phyloP scores from a whole-genome alignment of 1,140 invertebrate species.

The Heliothis subflexa region DNA sequence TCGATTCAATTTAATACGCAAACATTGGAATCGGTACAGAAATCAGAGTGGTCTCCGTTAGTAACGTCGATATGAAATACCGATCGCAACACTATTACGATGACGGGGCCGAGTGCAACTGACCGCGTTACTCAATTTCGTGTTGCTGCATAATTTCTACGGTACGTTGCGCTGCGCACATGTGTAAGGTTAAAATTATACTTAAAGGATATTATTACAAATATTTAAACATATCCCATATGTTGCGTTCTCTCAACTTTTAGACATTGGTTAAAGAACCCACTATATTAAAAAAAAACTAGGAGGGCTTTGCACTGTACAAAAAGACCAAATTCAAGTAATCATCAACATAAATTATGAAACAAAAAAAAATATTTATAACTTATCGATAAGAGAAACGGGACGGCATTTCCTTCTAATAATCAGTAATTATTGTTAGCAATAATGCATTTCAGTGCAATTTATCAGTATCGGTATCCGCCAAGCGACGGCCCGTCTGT shows the following conservation, averaged over 20 bases:
- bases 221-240: no score
- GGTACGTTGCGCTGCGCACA: neutral
- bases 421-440: slow-evolving; percentile 14
- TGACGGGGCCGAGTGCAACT: slow-evolving; percentile 36
- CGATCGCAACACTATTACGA: neutral
- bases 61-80: slow-evolving; percentile 22
- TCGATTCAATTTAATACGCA: slow-evolving; percentile 7
- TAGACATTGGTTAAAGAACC: no score
- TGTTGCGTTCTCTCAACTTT: no score
- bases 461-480: slow-evolving; percentile 40
- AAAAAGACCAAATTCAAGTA: neutral
- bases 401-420: slow-evolving; percentile 22
- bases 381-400: slow-evolving; percentile 2
- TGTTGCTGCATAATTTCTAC: slow-evolving; percentile 34
- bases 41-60: neutral
- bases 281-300: no score
- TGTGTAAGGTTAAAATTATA: neutral
- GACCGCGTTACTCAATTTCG: slow-evolving; percentile 35
- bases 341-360: neutral
- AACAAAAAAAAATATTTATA: slow-evolving; percentile 5
- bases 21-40: neutral
- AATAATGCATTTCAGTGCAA: slow-evolving; percentile 22
- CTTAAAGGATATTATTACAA: neutral
- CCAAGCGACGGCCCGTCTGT: slow-evolving; percentile 22
- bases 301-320: no score